Conservation (phyloP, 2,888 invertebrate genomes). For the Erannis defoliaria region DNA sequence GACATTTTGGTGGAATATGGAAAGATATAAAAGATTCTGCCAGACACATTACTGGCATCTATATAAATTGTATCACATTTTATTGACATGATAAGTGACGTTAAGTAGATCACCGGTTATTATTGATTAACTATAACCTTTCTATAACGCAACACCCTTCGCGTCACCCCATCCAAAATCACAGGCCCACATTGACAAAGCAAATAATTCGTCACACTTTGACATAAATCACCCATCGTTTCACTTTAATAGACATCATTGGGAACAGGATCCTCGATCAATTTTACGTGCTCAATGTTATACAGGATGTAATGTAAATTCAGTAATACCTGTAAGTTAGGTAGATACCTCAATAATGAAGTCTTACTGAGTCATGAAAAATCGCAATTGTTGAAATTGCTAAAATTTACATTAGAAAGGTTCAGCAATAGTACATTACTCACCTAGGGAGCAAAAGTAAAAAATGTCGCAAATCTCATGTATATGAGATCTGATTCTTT, state of each 20-base stretch:
- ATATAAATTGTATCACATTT: not conserved
- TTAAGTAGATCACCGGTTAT: constrained; percentile 17
- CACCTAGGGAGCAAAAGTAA: too few species aligned
- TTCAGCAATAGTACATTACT: too few species aligned
- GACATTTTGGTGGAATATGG: too few species aligned
- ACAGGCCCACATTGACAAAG: constrained; percentile 19
- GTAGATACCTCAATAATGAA: too few species aligned
- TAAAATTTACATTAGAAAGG: too few species aligned
- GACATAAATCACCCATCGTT: constrained; percentile 49
- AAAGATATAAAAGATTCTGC: too few species aligned
- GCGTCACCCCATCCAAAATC: constrained; percentile 21
- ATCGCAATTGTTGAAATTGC: too few species aligned
- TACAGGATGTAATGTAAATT: not conserved
- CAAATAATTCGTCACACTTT: constrained; percentile 43
- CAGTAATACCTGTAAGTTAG: too few species aligned
- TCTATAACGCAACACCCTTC: not conserved
- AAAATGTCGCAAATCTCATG: too few species aligned
- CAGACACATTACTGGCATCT: too few species aligned
- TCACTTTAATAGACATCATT: constrained; percentile 28
- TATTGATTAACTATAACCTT: constrained; percentile 11
- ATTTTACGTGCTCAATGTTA: not conserved
- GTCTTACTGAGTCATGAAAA: too few species aligned
- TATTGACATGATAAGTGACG: constrained; percentile 6
- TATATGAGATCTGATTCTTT: too few species aligned
- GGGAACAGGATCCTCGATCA: constrained; percentile 6